phyloP scores from a whole-genome alignment of 2,888 invertebrate genomes.

The Branchipolynoe longqiensis region DNA sequence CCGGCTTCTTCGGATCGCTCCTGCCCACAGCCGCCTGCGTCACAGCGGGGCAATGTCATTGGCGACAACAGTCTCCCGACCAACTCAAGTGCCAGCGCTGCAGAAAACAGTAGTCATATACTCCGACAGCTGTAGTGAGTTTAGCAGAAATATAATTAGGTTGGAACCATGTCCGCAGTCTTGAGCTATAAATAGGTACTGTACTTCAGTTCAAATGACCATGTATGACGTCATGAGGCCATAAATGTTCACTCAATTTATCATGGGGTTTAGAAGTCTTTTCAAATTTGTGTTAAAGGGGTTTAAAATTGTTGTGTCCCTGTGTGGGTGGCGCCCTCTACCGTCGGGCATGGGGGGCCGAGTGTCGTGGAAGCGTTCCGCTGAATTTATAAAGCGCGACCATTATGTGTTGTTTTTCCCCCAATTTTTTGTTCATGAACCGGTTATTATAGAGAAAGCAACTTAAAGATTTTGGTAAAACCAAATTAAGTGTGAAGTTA shows the following conservation, averaged over 20 bases:
- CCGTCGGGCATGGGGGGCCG: too few species aligned
- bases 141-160: conserved; percentile 4
- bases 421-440: too few species aligned
- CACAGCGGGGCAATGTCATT: background rate
- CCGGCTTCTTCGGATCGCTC: background rate
- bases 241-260: too few species aligned
- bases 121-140: conserved; percentile 39
- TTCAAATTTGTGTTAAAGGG: too few species aligned
- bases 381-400: background rate
- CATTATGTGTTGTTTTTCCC: background rate
- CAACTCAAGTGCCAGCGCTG: background rate
- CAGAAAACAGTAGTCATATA: conserved; percentile 38
- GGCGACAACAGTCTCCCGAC: background rate
- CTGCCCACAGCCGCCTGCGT: background rate
- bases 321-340: too few species aligned
- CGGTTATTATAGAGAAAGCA: background rate
- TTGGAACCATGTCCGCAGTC: conserved; percentile 14
- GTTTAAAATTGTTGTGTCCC: background rate
- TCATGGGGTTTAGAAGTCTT: too few species aligned
- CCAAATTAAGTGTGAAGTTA: conserved; percentile 26
- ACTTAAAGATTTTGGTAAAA: conserved; percentile 27
- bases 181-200: background rate
- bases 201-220: background rate
- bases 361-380: conserved; percentile 31
- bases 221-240: background rate